Base-by-base conservation (phyloP, 53 echinoderm and acorn worm species). In the Paelopatides confundens region DNA sequence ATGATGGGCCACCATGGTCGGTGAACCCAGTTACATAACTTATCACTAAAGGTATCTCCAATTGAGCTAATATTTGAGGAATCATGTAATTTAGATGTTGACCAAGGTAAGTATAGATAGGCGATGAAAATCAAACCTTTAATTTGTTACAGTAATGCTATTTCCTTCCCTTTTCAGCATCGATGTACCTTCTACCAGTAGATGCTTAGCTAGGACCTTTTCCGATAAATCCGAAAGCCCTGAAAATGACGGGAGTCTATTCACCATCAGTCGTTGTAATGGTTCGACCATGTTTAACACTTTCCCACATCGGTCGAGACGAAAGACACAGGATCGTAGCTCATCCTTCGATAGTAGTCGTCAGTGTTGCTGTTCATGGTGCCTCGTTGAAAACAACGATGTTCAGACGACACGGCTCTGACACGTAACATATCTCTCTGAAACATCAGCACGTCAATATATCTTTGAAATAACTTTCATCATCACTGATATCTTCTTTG, bases 301-400 rank as follows among this genome's bases (percentile, higher is more conserved):
- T 14, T 79, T 79, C 32, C 79, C 79, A 14, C 79, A 79, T 32
- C 79, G 79, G 21, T 79, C 79, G 21, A 46, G 52, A 29, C 51
- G 79, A 11, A 26, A 24, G 33, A 79, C 79, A 9, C 54, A 79
- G 49, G 79, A 79, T 4, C 31, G 79, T 48, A 79, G 52, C 21
- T 79, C 79, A 15, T 79, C 79, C 3, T 79, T 79, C 17, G 79
- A 79, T 79, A 79, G 79, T 33, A 79, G 79, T 46, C 30, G 79
- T 26, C 79, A 79, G 53, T 79, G 79, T 31, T 79, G 79, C 21
- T 79, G 79, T 26, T 28, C 51, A 13, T 79, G 79, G 51, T 79
- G 79, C 32, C 79, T 79, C 30, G 52, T 79, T 43, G 26, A 79
- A 33, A 79, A 48, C 79, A 50, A 79, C 58, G 53, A 79, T 21